Evolutionary conservation across 1,140 invertebrate species (phyloP).

Genomic region (Cherax destructor): DNA sequence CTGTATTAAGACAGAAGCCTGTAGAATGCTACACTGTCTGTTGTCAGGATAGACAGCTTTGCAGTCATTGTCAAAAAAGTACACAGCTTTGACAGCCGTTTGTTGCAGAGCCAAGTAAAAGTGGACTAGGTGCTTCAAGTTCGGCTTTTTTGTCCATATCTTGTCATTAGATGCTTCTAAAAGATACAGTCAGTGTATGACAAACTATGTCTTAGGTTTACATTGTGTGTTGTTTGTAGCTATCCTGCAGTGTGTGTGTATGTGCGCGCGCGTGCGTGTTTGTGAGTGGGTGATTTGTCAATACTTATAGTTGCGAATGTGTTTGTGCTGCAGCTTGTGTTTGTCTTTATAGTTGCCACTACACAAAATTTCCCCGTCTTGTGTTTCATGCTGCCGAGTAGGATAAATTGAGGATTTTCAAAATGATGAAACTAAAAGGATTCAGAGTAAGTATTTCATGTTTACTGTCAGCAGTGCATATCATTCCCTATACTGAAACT

Average conservation of each 20-base stretch:
- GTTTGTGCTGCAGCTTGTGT: background rate
- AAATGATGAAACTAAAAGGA: conserved; percentile 65
- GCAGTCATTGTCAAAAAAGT: too few relatives aligned
- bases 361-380: conserved; percentile 10
- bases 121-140: background rate
- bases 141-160: background rate
- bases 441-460: conserved; percentile 53
- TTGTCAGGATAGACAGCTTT: background rate
- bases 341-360: conserved; percentile 2
- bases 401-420: conserved; percentile 67
- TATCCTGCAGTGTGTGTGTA: background rate
- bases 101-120: background rate
- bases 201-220: too few relatives aligned
- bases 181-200: background rate
- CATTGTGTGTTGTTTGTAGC: too few relatives aligned
- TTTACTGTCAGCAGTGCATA: background rate
- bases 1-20: background rate
- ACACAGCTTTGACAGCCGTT: background rate
- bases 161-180: background rate
- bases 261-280: background rate
- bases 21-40: background rate
- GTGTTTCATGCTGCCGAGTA: conserved; percentile 65
- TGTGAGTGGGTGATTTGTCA: too few relatives aligned
- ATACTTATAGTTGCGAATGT: background rate
- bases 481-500: too few relatives aligned